Base-by-base conservation (phyloP, 2,113 vertebrate species). In the Panthera leo region DNA sequence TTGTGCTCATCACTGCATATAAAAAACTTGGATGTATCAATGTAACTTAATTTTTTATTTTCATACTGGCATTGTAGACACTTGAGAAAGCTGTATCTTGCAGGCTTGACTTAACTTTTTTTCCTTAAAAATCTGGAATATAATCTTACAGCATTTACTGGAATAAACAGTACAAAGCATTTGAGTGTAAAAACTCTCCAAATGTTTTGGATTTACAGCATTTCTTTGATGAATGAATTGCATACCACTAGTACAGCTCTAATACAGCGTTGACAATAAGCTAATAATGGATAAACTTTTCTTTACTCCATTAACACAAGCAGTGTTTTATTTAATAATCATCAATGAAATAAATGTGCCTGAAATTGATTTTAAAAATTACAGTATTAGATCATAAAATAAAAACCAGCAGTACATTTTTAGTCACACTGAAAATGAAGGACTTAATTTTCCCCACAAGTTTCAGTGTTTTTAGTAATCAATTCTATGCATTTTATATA, bases 41-140 rank as follows among this genome's bases (percentile, higher is more conserved):
- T 99, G 99, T 99, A 99, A 99, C 99, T 99, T 99, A 99, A 99
- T 99, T 99, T 99, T 99, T 99, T 99, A 99, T 99, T 99, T 99
- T 99, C 99, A 99, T 99, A 99, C 99, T 98, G 98, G 98, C 98
- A 98, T 99, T 99, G 99, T 99, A 99, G 99, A 99, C 99, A 99
- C 99, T 99, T 99, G 99, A 98, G 97, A 98, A 97, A 99, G 99
- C 99, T 99, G 99, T 99, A 99, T 99, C 99, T 99, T 99, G 99
- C 99, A 99, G 99, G 99, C 99, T 99, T 99, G 99, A 99, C 99
- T 99, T 99, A 99, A 99, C 99, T 99, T 99, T 99, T 99, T 99
- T 99, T 97, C 97, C 98, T 98, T 98, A 96, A 97, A 98, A 97
- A 98, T 99, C 98, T 99, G 98, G 99, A 99, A 99, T 99, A 98